phyloP scores from a whole-genome alignment of 2,888 invertebrate species.

The Spisula subtruncata region DNA sequence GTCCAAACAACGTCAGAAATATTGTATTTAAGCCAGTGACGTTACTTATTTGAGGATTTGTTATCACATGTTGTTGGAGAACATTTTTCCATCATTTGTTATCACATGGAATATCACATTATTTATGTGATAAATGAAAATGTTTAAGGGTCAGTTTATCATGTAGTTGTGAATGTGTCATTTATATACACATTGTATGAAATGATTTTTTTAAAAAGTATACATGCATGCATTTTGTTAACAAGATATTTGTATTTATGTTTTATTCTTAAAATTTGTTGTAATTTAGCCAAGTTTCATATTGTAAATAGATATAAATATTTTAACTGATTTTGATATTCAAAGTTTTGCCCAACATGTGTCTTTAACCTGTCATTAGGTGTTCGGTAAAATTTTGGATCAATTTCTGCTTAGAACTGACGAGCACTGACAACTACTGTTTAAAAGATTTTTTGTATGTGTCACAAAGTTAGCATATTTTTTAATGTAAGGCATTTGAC shows the following conservation, averaged over 20 bases:
- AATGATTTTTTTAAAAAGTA: not conserved
- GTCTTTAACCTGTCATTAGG: not conserved
- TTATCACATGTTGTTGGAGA: too few species aligned
- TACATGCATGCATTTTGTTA: not conserved
- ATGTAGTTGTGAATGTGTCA: not conserved
- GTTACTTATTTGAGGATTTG: too few species aligned
- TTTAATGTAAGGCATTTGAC: too few species aligned
- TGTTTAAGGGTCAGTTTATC: not conserved
- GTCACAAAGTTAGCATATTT: too few species aligned
- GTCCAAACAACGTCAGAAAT: too few species aligned
- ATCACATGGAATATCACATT: too few species aligned
- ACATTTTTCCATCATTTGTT: too few species aligned
- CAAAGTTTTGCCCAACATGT: conserved; percentile 5
- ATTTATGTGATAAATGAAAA: too few species aligned
- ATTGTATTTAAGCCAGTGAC: too few species aligned
- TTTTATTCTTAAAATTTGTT: not conserved
- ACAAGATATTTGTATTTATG: conserved; percentile 13
- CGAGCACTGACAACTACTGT: too few species aligned
- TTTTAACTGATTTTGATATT: not conserved
- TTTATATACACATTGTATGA: not conserved
- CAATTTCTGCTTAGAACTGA: too few species aligned
- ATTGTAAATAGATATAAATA: conserved; percentile 15
- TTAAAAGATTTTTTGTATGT: too few species aligned
- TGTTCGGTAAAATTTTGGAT: not conserved
- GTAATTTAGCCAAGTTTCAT: conserved; percentile 9